A percentile compares a stretch with the other conserved stretches of the same genome.
These are phyloP conservation scores for Thamnophis sirtalis DNA, from an alignment of 2,113 vertebrate species.

Conservation along the genomic window DNA sequence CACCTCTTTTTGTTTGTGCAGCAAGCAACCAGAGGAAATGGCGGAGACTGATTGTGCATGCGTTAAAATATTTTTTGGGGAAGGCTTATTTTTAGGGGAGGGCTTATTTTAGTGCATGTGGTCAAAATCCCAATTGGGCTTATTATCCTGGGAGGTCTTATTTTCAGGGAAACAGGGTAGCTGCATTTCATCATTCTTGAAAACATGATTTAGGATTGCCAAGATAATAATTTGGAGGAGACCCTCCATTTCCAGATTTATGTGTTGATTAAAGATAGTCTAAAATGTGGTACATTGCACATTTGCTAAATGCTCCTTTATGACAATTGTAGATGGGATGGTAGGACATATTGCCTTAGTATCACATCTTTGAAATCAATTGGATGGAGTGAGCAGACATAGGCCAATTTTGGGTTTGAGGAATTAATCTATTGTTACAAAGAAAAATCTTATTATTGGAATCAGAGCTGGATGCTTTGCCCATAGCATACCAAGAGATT, in stretches of 20 bases:
- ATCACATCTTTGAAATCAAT: not conserved
- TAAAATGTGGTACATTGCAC: not conserved
- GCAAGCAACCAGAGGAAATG: too few species aligned
- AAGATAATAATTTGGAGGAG: not conserved
- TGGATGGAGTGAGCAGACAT: not conserved
- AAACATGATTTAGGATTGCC: not conserved
- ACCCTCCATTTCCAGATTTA: not conserved
- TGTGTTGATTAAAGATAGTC: not conserved
- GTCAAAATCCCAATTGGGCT: too few species aligned
- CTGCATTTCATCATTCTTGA: not conserved
- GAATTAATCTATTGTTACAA: not conserved
- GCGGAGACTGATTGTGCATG: too few species aligned
- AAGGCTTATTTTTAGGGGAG: too few species aligned
- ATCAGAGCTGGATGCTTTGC: not conserved
- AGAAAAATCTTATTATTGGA: not conserved
- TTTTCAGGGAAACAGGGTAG: too few species aligned
- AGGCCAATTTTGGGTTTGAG: not conserved
- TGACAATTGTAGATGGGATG: not conserved
- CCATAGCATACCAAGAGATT: not conserved
- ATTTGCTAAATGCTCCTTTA: not conserved
- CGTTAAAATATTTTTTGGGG: too few species aligned
- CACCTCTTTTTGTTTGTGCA: too few species aligned
- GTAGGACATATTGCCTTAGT: not conserved
- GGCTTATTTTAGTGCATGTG: too few species aligned
- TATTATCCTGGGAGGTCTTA: too few species aligned